Evolutionary conservation across 2,888 invertebrate species (phyloP).

Genomic region (Junonia oenone): DNA sequence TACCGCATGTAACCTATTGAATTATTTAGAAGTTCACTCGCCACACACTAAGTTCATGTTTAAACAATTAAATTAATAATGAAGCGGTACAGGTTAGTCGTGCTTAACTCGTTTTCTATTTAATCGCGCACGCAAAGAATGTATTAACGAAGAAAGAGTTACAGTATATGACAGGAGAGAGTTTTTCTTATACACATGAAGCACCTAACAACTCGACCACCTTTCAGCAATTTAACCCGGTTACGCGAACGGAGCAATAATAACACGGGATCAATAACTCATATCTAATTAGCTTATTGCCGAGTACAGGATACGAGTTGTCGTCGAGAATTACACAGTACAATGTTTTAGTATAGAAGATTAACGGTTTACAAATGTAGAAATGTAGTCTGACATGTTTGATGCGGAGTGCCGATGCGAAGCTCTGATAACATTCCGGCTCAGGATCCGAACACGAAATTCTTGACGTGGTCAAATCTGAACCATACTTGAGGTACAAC

Average conservation of each 20-base stretch:
- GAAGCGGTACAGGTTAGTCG: not conserved
- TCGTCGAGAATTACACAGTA: slow-evolving; percentile 21
- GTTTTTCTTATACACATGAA: not conserved
- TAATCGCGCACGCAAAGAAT: not conserved
- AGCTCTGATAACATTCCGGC: slow-evolving; percentile 73
- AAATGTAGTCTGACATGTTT: slow-evolving; percentile 57
- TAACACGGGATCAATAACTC: slow-evolving; percentile 49
- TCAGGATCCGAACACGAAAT: slow-evolving; percentile 69
- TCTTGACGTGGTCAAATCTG: slow-evolving; percentile 62
- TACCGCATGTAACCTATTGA: not conserved
- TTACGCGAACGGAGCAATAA: not conserved
- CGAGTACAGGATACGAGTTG: slow-evolving; percentile 39
- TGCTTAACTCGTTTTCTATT: not conserved
- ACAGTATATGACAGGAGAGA: not conserved
- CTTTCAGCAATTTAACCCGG: not conserved
- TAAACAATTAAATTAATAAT: not conserved
- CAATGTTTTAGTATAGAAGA: slow-evolving; percentile 31
- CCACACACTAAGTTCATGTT: not conserved
- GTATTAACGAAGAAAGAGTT: not conserved
- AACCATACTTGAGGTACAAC: slow-evolving; percentile 55
- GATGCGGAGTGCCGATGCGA: slow-evolving; percentile 62
- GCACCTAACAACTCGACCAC: not conserved
- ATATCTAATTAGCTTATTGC: slow-evolving; percentile 61
- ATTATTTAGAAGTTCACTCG: not conserved
- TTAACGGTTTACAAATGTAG: slow-evolving; percentile 61